Evolutionary conservation across 2,113 vertebrate species (phyloP).

Genomic region (Cololabis saira): DNA sequence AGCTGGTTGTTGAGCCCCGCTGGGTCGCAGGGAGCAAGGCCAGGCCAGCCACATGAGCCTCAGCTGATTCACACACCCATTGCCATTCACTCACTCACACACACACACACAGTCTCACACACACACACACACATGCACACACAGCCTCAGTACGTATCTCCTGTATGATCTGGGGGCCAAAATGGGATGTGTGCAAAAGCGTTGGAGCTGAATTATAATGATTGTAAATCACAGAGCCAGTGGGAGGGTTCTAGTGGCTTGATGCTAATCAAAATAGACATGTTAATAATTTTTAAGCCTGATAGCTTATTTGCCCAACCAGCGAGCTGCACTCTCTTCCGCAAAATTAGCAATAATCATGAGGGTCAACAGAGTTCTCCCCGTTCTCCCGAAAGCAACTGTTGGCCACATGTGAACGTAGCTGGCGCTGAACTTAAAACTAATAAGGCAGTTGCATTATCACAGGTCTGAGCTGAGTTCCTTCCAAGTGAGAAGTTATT

Average conservation of each 20-base stretch:
- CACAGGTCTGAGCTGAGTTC: conserved; percentile 24
- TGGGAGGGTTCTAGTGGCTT: conserved; percentile 23
- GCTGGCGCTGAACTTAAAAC: conserved; percentile 40
- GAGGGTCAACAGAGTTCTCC: conserved; percentile 62
- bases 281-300: conserved; percentile 64
- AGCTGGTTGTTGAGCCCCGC: conserved; percentile 73
- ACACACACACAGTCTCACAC: conserved; percentile 19
- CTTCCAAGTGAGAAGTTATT: conserved; percentile 60
- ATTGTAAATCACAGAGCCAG: conserved; percentile 23
- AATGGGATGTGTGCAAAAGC: conserved; percentile 21
- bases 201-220: conserved; percentile 21
- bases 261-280: conserved; percentile 57
- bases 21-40: conserved; percentile 74
- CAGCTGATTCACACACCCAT: conserved; percentile 77
- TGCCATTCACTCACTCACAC: conserved; percentile 35
- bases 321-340: conserved; percentile 34
- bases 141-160: conserved; percentile 3
- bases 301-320: conserved; percentile 53
- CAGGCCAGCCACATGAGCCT: conserved; percentile 80
- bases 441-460: conserved; percentile 56
- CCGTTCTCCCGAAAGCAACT: conserved; percentile 52
- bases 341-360: conserved; percentile 62
- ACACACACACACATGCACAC: conserved; percentile 36
- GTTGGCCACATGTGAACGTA: conserved; percentile 56
- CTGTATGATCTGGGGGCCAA: conserved; percentile 13